phyloP scores from a whole-genome alignment of 2,113 vertebrate genomes.

The Vulpes ferrilata region DNA sequence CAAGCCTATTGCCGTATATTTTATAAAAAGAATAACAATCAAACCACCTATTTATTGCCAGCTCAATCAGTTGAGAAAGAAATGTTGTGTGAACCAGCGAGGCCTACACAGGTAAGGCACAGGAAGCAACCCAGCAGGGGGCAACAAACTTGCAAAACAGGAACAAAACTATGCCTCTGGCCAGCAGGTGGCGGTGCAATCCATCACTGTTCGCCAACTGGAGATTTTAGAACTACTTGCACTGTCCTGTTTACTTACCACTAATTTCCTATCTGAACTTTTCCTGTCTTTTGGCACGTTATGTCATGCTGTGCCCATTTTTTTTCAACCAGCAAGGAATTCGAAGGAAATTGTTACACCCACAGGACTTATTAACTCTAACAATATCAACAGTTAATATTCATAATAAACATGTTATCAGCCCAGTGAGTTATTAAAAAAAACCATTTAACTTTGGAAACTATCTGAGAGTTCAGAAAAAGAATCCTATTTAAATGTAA shows the following conservation, averaged over 20 bases:
- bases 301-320: not conserved
- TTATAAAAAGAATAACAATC: not conserved
- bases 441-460: constrained; percentile 17
- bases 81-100: not conserved
- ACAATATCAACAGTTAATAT: constrained; percentile 43
- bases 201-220: constrained; percentile 34
- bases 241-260: not conserved
- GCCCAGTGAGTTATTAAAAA: not conserved
- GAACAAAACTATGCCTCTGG: not conserved
- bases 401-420: constrained; percentile 43
- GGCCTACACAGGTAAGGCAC: not conserved
- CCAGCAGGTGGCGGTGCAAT: constrained; percentile 79
- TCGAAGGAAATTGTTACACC: constrained; percentile 35
- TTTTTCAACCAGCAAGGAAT: constrained; percentile 9
- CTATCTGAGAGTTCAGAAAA: not conserved
- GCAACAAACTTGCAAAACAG: not conserved
- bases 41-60: not conserved
- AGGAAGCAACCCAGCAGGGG: not conserved
- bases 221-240: not conserved
- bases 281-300: not conserved
- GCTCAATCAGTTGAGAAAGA: not conserved
- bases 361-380: not conserved
- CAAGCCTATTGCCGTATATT: not conserved
- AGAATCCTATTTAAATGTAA: not conserved
- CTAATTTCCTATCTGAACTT: constrained; percentile 29